phyloP scores from a whole-genome alignment of 2,888 invertebrate genomes.

The Drosophila acutilabella region DNA sequence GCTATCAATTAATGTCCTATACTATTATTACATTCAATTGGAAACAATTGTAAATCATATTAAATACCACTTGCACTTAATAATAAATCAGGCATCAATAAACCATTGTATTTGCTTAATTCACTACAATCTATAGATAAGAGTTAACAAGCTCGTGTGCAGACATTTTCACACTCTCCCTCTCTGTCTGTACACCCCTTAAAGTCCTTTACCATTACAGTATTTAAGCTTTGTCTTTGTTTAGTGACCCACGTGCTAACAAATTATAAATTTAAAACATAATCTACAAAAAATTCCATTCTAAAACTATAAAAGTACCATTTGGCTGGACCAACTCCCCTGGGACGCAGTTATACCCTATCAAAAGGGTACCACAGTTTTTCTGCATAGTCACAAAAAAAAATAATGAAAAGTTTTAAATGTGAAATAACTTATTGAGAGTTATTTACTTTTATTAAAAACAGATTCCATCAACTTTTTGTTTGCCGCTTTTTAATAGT shows the following conservation, averaged over 20 bases:
- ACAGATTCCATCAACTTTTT: too few relatives aligned
- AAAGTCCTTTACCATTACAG: too few relatives aligned
- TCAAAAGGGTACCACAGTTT: background rate
- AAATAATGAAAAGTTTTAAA: background rate
- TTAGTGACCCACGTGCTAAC: background rate
- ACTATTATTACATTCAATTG: background rate
- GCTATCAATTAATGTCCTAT: background rate
- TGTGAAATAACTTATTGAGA: background rate
- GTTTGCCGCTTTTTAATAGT: too few relatives aligned
- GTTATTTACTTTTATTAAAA: too few relatives aligned
- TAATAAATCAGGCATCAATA: background rate
- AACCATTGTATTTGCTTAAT: background rate
- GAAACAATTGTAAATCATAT: background rate
- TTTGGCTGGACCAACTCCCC: constrained; percentile 2
- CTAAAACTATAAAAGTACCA: constrained; percentile 44
- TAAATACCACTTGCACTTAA: background rate
- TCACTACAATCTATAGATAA: constrained; percentile 8
- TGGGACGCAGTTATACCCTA: background rate
- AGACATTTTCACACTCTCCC: too few relatives aligned
- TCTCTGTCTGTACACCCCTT: background rate
- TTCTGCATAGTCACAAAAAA: too few relatives aligned
- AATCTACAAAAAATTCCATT: constrained; percentile 44
- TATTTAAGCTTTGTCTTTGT: background rate
- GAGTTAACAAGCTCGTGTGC: background rate
- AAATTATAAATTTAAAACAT: constrained; percentile 7